These are phyloP conservation scores for Clitarchus hookeri DNA, from an alignment of 2,888 invertebrate species.

Conservation along the genomic window DNA sequence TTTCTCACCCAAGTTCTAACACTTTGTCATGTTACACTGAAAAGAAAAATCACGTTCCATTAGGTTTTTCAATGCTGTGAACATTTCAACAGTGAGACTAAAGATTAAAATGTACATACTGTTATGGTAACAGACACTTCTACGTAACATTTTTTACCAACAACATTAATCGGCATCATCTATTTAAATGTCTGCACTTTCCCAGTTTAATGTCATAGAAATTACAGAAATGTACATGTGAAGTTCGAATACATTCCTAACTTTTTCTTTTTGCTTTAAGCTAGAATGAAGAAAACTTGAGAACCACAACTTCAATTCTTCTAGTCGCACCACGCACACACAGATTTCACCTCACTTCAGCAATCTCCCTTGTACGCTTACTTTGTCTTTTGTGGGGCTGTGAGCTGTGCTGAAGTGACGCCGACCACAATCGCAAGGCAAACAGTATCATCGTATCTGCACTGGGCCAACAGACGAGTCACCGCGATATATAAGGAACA, in stretches of 20 bases:
- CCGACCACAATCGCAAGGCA: not conserved
- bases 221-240: not conserved
- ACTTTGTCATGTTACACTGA: no score
- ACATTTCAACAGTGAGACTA: no score
- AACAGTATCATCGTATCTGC: constrained; percentile 8
- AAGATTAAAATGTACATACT: no score
- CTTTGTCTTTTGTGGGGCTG: not conserved
- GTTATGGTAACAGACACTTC: not conserved
- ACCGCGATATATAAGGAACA: constrained; percentile 72
- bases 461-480: not conserved
- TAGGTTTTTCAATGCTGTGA: no score
- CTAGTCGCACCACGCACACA: not conserved
- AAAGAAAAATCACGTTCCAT: no score
- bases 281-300: not conserved
- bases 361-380: not conserved
- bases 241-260: not conserved
- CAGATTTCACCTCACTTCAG: not conserved
- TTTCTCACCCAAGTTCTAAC: no score
- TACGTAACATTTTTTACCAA: not conserved
- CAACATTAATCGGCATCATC: not conserved
- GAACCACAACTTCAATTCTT: not conserved
- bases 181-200: not conserved
- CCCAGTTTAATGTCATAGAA: not conserved
- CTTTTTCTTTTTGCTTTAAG: not conserved
- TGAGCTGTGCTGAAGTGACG: not conserved